Conservation (phyloP, 2,797 vertebrate genomes). For the Enteromius treurensis region DNA sequence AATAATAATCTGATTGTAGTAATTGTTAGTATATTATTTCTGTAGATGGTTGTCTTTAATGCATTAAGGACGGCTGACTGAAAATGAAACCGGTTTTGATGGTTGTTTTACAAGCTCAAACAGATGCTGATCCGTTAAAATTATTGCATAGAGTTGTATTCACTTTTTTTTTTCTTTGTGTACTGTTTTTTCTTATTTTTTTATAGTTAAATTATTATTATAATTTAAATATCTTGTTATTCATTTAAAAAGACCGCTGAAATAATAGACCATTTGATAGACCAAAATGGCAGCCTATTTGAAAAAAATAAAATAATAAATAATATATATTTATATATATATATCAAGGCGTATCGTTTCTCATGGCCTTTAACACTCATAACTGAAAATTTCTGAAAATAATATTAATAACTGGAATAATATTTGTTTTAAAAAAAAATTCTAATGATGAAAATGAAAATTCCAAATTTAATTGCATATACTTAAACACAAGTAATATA, state of each 20-base stretch:
- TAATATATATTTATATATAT: not conserved
- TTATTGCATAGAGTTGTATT: not conserved
- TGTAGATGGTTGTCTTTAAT: not conserved
- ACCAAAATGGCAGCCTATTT: not conserved
- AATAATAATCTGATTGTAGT: not conserved
- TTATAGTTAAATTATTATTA: not conserved
- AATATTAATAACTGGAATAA: no score
- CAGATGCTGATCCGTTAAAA: not conserved
- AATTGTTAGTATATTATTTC: not conserved
- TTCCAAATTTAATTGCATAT: not conserved
- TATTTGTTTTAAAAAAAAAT: not conserved
- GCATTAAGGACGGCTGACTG: not conserved
- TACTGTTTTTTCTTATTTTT: not conserved
- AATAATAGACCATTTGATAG: not conserved
- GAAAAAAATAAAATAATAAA: not conserved
- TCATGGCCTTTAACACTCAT: not conserved
- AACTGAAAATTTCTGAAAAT: not conserved
- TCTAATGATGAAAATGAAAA: not conserved
- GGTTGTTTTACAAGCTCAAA: conserved; percentile 10
- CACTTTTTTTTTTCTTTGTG: not conserved
- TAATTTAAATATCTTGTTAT: not conserved
- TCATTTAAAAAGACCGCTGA: not conserved
- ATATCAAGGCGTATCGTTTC: not conserved
- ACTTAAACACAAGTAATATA: not conserved
- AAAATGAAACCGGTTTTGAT: not conserved